Base-by-base conservation (phyloP, 1,140 invertebrate genomes). In the Saccostrea glomerata region DNA sequence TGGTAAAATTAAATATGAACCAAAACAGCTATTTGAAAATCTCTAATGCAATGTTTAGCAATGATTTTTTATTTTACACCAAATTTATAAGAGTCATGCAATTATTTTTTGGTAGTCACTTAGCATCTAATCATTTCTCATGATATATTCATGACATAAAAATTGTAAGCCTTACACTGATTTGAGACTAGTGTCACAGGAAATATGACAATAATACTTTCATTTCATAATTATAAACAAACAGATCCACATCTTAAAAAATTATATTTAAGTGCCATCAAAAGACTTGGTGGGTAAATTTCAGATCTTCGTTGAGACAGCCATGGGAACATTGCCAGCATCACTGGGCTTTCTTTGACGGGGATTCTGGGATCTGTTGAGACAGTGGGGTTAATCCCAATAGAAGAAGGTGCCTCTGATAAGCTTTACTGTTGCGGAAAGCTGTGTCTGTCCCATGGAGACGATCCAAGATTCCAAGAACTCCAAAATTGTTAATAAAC, bases 391-490 rank as follows among this genome's bases (percentile, higher is more conserved):
- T 95, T n/a, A 97, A 95, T 91, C 97, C 97, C n/a, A 98, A 95
- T 95, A 98, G 96, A 96, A 98, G 97, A 40, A 97, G 96, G 92
- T 98, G 97, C 55, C 97, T 96, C 30, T 96, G 94, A 92, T 97
- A 98, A 12, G 96, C 96, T 89, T 96, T 96, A 11, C 97, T 97
- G 89, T 96, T 96, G 40, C 97, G 96, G 94, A 98, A 98, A 89
- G 96, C 94, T 0, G 96, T 96, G 92, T 98, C 97, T 0, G 98
- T 98, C 25, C 98, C 98, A 93, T 98, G 98, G 2, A 98, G 94
- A 82, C 97, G 96, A 94, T 98, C 98, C 86, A 98, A 93, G 2
- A 98, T 96, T 2, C 98, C 98, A 30, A 98, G 94, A 0, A 98
- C 97, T 1, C 98, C 98, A 94, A 96, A 98, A 93, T 97, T 98